Evolutionary conservation across 2,113 vertebrate genomes (phyloP).

Genomic region (Pionites leucogaster): DNA sequence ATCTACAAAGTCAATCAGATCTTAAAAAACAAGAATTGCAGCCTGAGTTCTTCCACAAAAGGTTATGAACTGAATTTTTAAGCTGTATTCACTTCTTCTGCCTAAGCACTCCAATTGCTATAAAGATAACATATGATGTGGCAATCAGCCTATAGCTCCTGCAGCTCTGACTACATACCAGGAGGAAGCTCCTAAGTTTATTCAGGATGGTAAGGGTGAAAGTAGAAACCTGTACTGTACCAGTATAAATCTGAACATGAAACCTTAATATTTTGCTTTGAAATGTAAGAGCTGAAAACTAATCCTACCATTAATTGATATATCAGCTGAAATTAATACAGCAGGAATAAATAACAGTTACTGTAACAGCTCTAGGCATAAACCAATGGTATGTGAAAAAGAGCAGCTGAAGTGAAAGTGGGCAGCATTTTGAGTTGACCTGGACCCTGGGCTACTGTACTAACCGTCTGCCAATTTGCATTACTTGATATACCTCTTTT

Average conservation of each 20-base stretch:
- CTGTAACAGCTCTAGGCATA: not conserved
- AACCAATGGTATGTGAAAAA: not conserved
- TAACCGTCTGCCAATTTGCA: not conserved
- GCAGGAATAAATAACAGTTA: not conserved
- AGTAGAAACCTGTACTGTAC: not conserved
- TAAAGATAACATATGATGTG: not conserved
- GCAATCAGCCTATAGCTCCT: not conserved
- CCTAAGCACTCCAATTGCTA: not conserved
- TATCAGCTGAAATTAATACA: not conserved
- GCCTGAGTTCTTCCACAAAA: not conserved
- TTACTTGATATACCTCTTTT: not conserved
- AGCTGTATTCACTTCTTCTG: not conserved
- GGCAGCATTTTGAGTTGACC: not conserved
- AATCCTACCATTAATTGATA: not conserved
- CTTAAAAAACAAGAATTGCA: constrained; percentile 34
- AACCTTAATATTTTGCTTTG: not conserved
- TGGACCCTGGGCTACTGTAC: not conserved
- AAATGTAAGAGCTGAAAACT: not conserved
- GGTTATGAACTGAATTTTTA: not conserved
- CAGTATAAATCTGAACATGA: not conserved
- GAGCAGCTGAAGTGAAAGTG: not conserved
- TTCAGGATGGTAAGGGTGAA: not conserved
- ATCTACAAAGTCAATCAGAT: constrained; percentile 8
- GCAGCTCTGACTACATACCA: not conserved
- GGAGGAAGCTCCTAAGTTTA: not conserved